Evolutionary conservation across 2,797 vertebrate genomes (phyloP), one percentile per base, ranked within the genome.

Genomic region (Hoplostethus mediterraneus): DNA sequence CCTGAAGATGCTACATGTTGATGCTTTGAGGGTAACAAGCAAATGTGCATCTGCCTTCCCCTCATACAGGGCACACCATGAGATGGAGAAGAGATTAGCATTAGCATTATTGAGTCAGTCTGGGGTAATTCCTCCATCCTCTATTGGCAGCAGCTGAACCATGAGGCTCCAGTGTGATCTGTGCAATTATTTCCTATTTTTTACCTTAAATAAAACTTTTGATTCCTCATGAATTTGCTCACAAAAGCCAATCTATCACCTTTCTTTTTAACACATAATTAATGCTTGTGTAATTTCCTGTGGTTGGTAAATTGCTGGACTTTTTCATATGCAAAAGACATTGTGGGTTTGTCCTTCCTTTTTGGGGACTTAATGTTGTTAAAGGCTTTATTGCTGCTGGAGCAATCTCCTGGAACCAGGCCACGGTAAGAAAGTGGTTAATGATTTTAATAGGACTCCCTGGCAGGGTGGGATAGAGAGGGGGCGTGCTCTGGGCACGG

Each of bases 371-470:
- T 81, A 76, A 77, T 75, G 66, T 69, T 72, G 69, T 80, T 80
- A 78, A 90, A 87, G 70, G 85, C 84, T 86, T 78, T 83, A 67
- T 75, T 79, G 64, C 72, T 76, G 66, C 60, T 14, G 10, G 78
- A 68, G 76, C 66, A 77, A 82, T 74, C 51, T 83, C 66, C 82
- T 83, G 73, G 51, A 91, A 88, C 78, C 80, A 86, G 85, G 81
- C 75, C 74, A 69, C 61, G 73, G 84, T 81, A 80, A 87, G 87
- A 85, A 84, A 75, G 89, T 90, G 90, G 84, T 89, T 94, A 93
- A 93, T 92, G 89, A 86, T 92, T 94, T 92, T 87, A 93, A 94
- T 90, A 82, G 89, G 91, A 84, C 86, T 88, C 87, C 88, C 91
- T 77, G 87, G 73, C 89, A 85, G 77, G 82, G 80, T 59, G 80